Evolutionary conservation across 37 sponge, comb jelly and placozoan species (phyloP).

Genomic region (Beroe ovata): DNA sequence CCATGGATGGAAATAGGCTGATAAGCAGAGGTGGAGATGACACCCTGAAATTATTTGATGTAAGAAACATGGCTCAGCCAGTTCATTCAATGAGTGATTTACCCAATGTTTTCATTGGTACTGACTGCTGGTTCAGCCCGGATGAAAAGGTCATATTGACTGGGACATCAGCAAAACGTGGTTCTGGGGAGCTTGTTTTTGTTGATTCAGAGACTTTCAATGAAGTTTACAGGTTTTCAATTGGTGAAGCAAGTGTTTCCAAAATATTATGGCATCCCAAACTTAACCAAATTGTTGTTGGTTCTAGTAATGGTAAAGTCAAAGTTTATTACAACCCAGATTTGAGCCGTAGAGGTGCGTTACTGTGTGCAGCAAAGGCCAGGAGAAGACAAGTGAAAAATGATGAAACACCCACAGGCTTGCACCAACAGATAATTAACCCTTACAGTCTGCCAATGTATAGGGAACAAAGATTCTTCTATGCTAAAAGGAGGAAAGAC

Average conservation of each 20-base stretch:
- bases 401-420: constrained; percentile 41
- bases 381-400: constrained; percentile 5
- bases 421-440: constrained; percentile 64
- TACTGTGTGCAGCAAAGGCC: constrained; percentile 46
- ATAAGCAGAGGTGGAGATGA: constrained; percentile 89
- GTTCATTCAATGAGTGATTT: constrained; percentile 73
- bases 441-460: constrained; percentile 91
- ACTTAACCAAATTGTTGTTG: constrained; percentile 88
- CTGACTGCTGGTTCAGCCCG: constrained; percentile 90
- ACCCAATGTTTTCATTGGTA: constrained; percentile 75
- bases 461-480: constrained; percentile 75
- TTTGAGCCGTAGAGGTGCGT: constrained; percentile 68
- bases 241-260: constrained; percentile 79
- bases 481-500: constrained; percentile 79
- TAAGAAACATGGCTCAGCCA: constrained; percentile 77
- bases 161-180: constrained; percentile 75
- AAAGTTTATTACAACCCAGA: constrained; percentile 76
- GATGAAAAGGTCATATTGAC: constrained; percentile 83
- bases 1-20: constrained; percentile 76
- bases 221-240: constrained; percentile 69
- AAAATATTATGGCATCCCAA: constrained; percentile 89
- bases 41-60: constrained; percentile 90
- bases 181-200: constrained; percentile 74
- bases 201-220: constrained; percentile 71
- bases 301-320: constrained; percentile 78